Conservation (phyloP, 2,888 invertebrate genomes). For the Cataglyphis livida region DNA sequence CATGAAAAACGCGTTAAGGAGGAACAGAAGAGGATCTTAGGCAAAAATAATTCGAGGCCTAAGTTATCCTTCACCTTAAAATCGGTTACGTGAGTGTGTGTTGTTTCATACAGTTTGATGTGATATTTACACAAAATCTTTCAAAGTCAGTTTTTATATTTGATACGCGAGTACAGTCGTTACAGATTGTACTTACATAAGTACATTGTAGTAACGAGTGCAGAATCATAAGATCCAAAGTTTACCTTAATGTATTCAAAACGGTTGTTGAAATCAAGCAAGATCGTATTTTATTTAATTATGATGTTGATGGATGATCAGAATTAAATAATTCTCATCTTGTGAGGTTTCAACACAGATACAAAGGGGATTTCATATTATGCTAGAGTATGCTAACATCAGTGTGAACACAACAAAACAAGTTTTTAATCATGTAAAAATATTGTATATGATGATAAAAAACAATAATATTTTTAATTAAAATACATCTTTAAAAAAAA, state of each 20-base stretch:
- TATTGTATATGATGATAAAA: slow-evolving; percentile 1
- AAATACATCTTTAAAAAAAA: slow-evolving; percentile 1
- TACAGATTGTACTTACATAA: slow-evolving; percentile 47
- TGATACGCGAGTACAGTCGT: slow-evolving; percentile 62
- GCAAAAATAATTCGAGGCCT: slow-evolving; percentile 98
- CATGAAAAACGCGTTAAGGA: slow-evolving; percentile 96
- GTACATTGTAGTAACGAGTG: slow-evolving; percentile 50
- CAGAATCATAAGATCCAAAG: slow-evolving; percentile 64
- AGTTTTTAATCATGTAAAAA: slow-evolving; percentile 21
- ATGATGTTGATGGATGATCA: slow-evolving; percentile 52
- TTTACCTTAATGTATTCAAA: slow-evolving; percentile 68
- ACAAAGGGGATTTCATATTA: slow-evolving; percentile 61
- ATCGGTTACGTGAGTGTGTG: slow-evolving; percentile 89
- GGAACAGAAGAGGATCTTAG: slow-evolving; percentile 98
- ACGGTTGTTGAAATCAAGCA: slow-evolving; percentile 59
- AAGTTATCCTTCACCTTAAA: slow-evolving; percentile 97
- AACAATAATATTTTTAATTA: slow-evolving; percentile 22
- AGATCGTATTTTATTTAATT: slow-evolving; percentile 65
- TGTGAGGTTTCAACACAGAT: slow-evolving; percentile 60
- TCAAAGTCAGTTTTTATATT: slow-evolving; percentile 66
- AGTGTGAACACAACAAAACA: slow-evolving; percentile 45
- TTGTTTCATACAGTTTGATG: slow-evolving; percentile 79
- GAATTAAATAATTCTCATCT: slow-evolving; percentile 63
- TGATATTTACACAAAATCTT: slow-evolving; percentile 79
- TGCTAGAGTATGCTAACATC: slow-evolving; percentile 59